Base-by-base conservation (phyloP, 2,888 invertebrate species). In the Polyommatus icarus region DNA sequence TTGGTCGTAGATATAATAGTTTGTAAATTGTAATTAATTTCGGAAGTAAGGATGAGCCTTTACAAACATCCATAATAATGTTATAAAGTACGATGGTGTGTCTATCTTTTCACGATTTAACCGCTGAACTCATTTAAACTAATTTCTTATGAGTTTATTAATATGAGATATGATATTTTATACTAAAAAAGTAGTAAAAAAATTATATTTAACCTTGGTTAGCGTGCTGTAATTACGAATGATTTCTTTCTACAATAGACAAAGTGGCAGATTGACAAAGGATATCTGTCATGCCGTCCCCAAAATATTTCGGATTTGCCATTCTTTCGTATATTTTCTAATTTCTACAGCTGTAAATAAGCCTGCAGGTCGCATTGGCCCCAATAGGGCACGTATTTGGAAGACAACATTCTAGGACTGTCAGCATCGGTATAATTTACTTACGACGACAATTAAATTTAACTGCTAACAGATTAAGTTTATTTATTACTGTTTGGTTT, bases 381-480 rank as follows among this genome's bases (percentile, higher is more conserved):
- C 54, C 54, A 18, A 5, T 54, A 54, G 54, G 54, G 54, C 54
- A 54, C 54, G 18, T 54, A 54, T 18, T 3, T 18, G 15, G 18
- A 18, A 18, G 5, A 54, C 54, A 5, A 54, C 5, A 54, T 54
- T 18, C 18, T 54, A 18, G 15, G 18, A 18, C 18, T 46, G 54
- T 18, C 18, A 0, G 5, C 18, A 18, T 54, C 18, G 5, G 4
- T 24, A 61, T 20, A 61, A 20, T 7, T 61, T 20, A 24, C 61
- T 12, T 20, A 24, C 61, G 24, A 24, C 61, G 24, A 61, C 20
- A 3, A 24, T 61, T 24, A 61, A 61, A 61, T 24, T 3, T 24
- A 61, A 61, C 24, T 61, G 24, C 20, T 61, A 61, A 61, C 61
- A 61, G 20, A 61, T 61, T 61, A 61, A 24, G 61, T 61, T 61